Evolutionary conservation across 1,140 invertebrate species (phyloP).

Genomic region (Aporrectodea caliginosa): DNA sequence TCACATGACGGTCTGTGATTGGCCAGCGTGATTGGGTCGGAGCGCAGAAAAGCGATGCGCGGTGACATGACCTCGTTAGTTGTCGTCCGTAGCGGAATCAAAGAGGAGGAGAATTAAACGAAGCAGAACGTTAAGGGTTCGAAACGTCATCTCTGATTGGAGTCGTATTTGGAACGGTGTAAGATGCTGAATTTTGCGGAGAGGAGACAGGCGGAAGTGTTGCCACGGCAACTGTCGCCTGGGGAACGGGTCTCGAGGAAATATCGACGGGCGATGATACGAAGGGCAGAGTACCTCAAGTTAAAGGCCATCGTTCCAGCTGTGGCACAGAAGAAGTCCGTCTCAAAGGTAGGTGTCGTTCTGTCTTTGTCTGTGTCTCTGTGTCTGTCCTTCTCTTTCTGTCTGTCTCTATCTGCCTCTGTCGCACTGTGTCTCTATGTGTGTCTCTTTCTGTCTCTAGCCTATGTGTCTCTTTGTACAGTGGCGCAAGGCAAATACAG

Average conservation of each 20-base stretch:
- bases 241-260: background rate
- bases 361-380: no score
- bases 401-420: no score
- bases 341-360: background rate
- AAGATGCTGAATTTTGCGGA: background rate
- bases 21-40: background rate
- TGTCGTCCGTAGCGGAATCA: background rate
- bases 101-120: background rate
- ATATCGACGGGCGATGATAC: background rate
- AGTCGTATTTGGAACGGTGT: background rate
- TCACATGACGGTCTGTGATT: background rate
- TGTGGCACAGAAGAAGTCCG: background rate
- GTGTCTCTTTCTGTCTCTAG: no score
- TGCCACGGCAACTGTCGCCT: background rate
- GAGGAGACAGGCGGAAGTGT: background rate
- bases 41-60: background rate
- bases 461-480: no score
- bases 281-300: background rate
- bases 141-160: background rate
- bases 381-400: no score
- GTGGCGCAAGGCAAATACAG: no score
- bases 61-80: no score
- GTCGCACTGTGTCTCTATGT: no score
- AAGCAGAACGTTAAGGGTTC: background rate
- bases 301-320: background rate